These are phyloP conservation scores for Telenomus remus DNA, from an alignment of 1,140 invertebrate species.

Conservation along the genomic window DNA sequence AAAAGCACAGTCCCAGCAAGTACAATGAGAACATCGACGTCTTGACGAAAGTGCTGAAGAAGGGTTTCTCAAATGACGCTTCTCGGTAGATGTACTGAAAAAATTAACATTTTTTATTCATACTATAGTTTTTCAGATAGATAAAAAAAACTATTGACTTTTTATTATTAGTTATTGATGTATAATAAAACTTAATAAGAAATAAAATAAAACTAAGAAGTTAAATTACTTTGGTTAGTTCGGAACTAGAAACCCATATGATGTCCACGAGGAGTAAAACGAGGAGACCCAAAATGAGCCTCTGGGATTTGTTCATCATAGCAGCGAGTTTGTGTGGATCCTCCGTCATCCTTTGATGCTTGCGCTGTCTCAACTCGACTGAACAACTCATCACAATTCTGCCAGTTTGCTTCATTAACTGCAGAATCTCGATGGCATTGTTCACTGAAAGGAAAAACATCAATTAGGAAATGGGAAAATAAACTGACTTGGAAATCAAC, in stretches of 20 bases:
- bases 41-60: slow-evolving; percentile 92
- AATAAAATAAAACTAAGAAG: too few relatives aligned
- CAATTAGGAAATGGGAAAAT: background rate
- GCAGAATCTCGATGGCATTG: slow-evolving; percentile 12
- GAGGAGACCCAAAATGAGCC: slow-evolving; percentile 84
- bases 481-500: background rate
- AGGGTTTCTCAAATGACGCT: slow-evolving; percentile 88
- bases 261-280: slow-evolving; percentile 88
- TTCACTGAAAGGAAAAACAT: background rate
- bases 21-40: slow-evolving; percentile 92
- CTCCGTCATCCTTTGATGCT: slow-evolving; percentile 71
- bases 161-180: too few relatives aligned
- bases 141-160: too few relatives aligned
- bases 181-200: background rate
- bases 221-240: slow-evolving; percentile 88
- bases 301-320: slow-evolving; percentile 82
- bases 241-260: slow-evolving; percentile 91
- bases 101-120: background rate
- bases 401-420: slow-evolving; percentile 26
- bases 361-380: slow-evolving; percentile 70
- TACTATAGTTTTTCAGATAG: too few relatives aligned
- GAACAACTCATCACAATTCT: slow-evolving; percentile 67
- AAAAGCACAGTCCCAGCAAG: slow-evolving; percentile 86
- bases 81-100: slow-evolving; percentile 87
- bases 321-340: slow-evolving; percentile 72